A percentile compares a stretch with the other conserved stretches of the same genome.
These are phyloP conservation scores for Bombylius major DNA, from an alignment of 2,888 invertebrate genomes.

Conservation along the genomic window DNA sequence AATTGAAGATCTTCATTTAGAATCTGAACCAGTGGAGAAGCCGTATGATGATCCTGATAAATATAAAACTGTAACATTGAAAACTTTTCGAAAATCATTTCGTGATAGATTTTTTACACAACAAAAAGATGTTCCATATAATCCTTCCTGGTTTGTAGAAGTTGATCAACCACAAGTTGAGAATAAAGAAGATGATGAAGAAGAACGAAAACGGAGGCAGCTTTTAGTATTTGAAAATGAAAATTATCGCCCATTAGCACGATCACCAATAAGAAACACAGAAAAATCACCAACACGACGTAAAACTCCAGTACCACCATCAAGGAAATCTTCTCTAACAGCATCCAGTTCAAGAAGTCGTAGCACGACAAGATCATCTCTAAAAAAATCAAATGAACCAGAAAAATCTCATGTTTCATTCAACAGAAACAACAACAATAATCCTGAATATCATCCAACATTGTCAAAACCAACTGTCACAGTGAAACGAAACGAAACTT, in stretches of 20 bases:
- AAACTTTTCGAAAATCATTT: constrained; percentile 33
- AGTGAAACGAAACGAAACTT: constrained; percentile 14
- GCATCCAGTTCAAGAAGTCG: constrained; percentile 23
- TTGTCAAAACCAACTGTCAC: not conserved
- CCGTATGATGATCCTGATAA: constrained; percentile 19
- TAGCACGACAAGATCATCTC: not conserved
- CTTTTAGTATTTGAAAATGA: constrained; percentile 31
- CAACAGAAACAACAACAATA: not conserved
- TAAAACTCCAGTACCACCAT: constrained; percentile 12
- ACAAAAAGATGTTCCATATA: constrained; percentile 28
- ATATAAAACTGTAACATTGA: constrained; percentile 32
- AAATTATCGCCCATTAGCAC: constrained; percentile 30
- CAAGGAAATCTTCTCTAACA: constrained; percentile 21
- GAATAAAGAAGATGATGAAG: constrained; percentile 13
- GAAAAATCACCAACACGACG: constrained; percentile 14
- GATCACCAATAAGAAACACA: constrained; percentile 26
- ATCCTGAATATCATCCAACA: not conserved
- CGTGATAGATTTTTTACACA: constrained; percentile 29
- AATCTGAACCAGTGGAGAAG: constrained; percentile 13
- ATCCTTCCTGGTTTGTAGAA: constrained; percentile 35
- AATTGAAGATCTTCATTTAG: constrained; percentile 27
- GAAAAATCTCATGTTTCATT: not conserved
- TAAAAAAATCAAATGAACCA: not conserved
- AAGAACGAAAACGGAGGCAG: constrained; percentile 21
- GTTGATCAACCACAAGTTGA: constrained; percentile 22